Evolutionary conservation across 2,113 vertebrate species (phyloP), one percentile per base, ranked within the genome.

Genomic region (Ptilonorhynchus violaceus): DNA sequence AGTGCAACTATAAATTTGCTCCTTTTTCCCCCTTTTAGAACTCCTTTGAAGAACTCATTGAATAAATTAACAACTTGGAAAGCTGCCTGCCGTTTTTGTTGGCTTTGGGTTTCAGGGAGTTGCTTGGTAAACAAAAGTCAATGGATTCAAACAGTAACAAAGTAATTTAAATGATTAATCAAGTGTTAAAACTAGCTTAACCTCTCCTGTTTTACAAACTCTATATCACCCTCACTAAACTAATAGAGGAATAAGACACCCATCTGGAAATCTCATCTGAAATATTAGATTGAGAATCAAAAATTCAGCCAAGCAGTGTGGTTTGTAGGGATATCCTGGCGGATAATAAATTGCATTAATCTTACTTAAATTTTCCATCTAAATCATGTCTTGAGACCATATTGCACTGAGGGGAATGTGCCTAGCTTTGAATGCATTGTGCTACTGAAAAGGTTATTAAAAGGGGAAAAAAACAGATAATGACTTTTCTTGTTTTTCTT

Each of bases 251-350:
- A 98, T 98, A 98, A 98, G 98, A 99, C 98, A 98, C 97, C 95
- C 96, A 97, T 99, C 99, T 99, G 99, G 99, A 99, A 99, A 99
- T 98, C 99, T 99, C 99, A 99, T 99, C 98, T 99, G 98, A 96
- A 98, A 98, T 98, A 98, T 98, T 98, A 98, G 97, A 98, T 97
- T 97, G 96, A 96, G 98, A 98, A 98, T 98, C 98, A 97, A 98
- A 98, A 98, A 98, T 98, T 98, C 98, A 98, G 98, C 98, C 97
- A 98, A 99, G 97, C 95, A 97, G 97, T 98, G 96, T 96, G 98
- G 98, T 98, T 99, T 99, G 98, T 98, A 98, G 99, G 99, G 99
- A 99, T 98, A 99, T 99, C 99, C 99, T 99, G 99, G 98, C 97
- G 98, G 98, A 99, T 98, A 99, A 98, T 98, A 98, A 97, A 98